Percentiles rank a stretch among this genome's conserved stretches.
Evolutionary conservation across 2,888 invertebrate species (phyloP).

Genomic region (Lasioglossum oenotherae): DNA sequence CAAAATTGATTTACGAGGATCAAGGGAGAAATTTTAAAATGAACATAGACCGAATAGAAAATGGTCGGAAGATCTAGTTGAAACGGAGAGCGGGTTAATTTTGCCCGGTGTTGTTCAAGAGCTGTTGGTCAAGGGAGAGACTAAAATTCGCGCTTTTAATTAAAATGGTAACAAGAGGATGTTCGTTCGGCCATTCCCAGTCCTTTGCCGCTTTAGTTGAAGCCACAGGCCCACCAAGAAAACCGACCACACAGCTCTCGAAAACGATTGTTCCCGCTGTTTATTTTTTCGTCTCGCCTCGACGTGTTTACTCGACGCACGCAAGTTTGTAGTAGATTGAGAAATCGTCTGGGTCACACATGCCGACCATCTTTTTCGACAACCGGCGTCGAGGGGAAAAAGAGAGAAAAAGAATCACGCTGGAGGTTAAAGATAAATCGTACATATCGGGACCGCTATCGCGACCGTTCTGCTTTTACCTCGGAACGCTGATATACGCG

Average conservation of each 20-base stretch:
- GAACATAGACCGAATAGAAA: neutral
- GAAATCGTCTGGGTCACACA: neutral
- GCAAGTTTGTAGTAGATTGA: neutral
- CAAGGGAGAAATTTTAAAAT: neutral
- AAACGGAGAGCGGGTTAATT: neutral
- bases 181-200: neutral
- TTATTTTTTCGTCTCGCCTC: neutral
- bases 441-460: slow-evolving; percentile 41
- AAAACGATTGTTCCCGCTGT: neutral
- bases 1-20: neutral
- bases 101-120: neutral
- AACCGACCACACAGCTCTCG: neutral
- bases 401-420: neutral
- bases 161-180: neutral
- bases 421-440: slow-evolving; percentile 55
- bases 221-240: neutral
- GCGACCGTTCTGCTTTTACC: slow-evolving; percentile 10
- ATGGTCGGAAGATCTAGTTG: neutral
- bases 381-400: neutral
- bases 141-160: neutral
- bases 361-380: slow-evolving; percentile 1
- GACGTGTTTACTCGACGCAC: neutral
- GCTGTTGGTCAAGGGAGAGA: neutral
- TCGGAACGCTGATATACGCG: slow-evolving; percentile 23
- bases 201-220: neutral